Base-by-base conservation (phyloP, 2,797 vertebrate genomes). In the Etheostoma nigrum region DNA sequence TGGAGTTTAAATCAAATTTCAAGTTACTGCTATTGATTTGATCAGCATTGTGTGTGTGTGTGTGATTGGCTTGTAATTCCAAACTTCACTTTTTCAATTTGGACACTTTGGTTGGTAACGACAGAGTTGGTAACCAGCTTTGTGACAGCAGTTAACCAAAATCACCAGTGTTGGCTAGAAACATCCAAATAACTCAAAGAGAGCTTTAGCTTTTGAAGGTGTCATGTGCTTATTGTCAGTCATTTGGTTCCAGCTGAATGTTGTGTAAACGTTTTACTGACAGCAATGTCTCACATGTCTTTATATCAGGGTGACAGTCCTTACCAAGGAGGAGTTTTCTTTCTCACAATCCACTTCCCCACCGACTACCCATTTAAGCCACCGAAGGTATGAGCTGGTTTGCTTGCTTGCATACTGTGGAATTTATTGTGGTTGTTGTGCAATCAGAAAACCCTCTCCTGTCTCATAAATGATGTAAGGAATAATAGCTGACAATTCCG, bases 331-430 rank as follows among this genome's bases (percentile, higher is more conserved):
- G 94, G 94, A 5, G 93, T 95, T 52, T 95, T 94, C 85, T 95
- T 95, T 82, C 94, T 94, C 68, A 94, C 92, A 55, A 94, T 95
- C 75, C 92, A 94, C 81, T 95, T 95, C 80, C 94, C 94, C 13
- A 94, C 94, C 16, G 94, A 95, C 84, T 95, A 95, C 67, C 94
- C 94, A 7, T 95, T 95, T 87, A 95, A 95, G 87, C 93, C 94
- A 84, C 94, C 94, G 79, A 95, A 94, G 93, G 94, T 93, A 80
- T 84, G 65, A 65, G 5, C 33, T 33, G 9, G 1, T 70, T 12
- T 19, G 19, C 14, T 58, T 4, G 27, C 19, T 49, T 40, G 45
- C 11, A 58, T n/a, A 36, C 21, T 73, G 52, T 54, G 15, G 2
- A 58, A 45, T 47, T 44, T 6, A 40, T 44, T 13, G 21, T 18